A percentile compares a stretch with the other conserved stretches of the same genome.
Evolutionary conservation across 2,113 vertebrate species (phyloP).

Genomic region (Hippocampus barbouri): DNA sequence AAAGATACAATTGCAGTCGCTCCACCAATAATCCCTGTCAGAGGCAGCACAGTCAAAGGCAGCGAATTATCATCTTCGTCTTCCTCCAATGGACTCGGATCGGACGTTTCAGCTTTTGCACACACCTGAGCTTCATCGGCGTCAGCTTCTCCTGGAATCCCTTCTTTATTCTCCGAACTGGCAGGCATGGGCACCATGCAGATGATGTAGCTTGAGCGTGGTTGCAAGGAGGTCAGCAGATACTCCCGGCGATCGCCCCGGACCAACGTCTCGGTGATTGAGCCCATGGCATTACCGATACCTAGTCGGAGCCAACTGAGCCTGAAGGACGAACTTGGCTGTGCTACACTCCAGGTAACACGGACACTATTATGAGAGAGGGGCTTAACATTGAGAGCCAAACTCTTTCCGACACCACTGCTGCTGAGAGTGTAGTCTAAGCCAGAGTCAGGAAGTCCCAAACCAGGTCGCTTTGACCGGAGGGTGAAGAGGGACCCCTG

Average conservation of each 20-base stretch:
- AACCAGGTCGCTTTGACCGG: slow-evolving; percentile 80
- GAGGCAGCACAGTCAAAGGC: slow-evolving; percentile 73
- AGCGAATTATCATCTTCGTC: slow-evolving; percentile 65
- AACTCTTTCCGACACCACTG: slow-evolving; percentile 78
- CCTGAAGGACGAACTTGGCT: slow-evolving; percentile 81
- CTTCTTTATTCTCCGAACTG: slow-evolving; percentile 69
- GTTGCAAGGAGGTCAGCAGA: slow-evolving; percentile 82
- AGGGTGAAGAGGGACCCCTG: slow-evolving; percentile 88
- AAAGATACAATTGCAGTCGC: slow-evolving; percentile 83
- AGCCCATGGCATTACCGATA: slow-evolving; percentile 79
- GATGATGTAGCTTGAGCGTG: slow-evolving; percentile 86
- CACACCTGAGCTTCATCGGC: slow-evolving; percentile 82
- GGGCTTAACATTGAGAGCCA: slow-evolving; percentile 85
- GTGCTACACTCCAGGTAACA: slow-evolving; percentile 83
- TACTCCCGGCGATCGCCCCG: slow-evolving; percentile 86
- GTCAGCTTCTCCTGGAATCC: slow-evolving; percentile 73
- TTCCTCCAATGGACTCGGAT: slow-evolving; percentile 70
- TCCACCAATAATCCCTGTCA: slow-evolving; percentile 84
- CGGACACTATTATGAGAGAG: slow-evolving; percentile 83
- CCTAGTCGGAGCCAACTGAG: slow-evolving; percentile 88
- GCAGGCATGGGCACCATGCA: slow-evolving; percentile 85
- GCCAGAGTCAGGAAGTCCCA: slow-evolving; percentile 80
- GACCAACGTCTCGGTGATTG: slow-evolving; percentile 89
- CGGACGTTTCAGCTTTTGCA: slow-evolving; percentile 83
- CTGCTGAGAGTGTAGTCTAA: slow-evolving; percentile 83